These are phyloP conservation scores for Temnothorax unifasciatus DNA, from an alignment of 2,888 invertebrate species.

Conservation along the genomic window DNA sequence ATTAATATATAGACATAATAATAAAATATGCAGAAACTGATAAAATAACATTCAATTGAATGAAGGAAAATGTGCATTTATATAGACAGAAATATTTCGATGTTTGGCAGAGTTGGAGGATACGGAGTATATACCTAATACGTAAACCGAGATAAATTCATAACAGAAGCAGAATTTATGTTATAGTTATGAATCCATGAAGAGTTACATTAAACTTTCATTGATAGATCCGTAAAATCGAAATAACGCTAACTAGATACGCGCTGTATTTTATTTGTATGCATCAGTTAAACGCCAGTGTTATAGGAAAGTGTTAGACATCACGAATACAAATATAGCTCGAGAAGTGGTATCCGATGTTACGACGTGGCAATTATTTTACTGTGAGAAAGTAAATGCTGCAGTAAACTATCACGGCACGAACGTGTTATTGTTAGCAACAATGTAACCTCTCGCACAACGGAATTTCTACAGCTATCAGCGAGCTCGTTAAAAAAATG, in stretches of 20 bases:
- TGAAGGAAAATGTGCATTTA: neutral
- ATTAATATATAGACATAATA: neutral
- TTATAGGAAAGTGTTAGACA: neutral
- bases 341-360: neutral
- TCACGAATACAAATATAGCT: conserved; percentile 5
- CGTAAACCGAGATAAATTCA: conserved; percentile 4
- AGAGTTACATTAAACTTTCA: conserved; percentile 22
- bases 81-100: neutral
- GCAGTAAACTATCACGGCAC: neutral
- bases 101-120: conserved; percentile 8
- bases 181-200: neutral
- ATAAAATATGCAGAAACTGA: neutral
- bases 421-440: neutral
- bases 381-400: neutral
- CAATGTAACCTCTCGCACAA: neutral
- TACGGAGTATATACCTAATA: neutral
- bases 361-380: conserved; percentile 17
- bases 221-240: conserved; percentile 14
- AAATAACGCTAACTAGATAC: conserved; percentile 14
- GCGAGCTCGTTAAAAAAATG: conserved; percentile 9
- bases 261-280: neutral
- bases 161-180: conserved; percentile 10
- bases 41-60: neutral
- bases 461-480: neutral
- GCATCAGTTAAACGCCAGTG: conserved; percentile 10